Percentiles rank a stretch among this genome's conserved stretches.
phyloP scores from a whole-genome alignment of 1,140 invertebrate species.

The Aphidius gifuensis region DNA sequence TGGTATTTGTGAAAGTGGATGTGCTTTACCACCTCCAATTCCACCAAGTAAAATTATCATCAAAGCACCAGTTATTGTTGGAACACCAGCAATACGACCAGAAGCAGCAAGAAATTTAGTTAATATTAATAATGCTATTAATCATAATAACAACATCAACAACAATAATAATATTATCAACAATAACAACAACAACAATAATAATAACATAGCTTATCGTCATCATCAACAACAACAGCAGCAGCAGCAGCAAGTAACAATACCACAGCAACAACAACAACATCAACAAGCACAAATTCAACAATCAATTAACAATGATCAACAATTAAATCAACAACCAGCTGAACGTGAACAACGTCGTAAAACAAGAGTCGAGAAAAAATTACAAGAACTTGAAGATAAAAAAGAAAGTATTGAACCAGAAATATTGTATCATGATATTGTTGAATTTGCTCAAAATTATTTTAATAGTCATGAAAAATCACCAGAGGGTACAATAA shows the following conservation, averaged over 20 bases:
- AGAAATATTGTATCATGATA: conserved; percentile 68
- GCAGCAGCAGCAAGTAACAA: conserved; percentile 8
- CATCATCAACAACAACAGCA: conserved; percentile 23
- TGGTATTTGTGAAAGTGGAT: conserved; percentile 17
- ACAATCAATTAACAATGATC: conserved; percentile 19
- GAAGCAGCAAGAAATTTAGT: conserved; percentile 33
- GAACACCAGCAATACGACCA: conserved; percentile 36
- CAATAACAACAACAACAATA: conserved; percentile 19
- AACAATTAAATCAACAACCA: conserved; percentile 45
- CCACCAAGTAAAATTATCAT: conserved; percentile 40
- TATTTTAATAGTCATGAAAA: conserved; percentile 89
- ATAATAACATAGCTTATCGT: background rate
- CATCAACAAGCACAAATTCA: conserved; percentile 22
- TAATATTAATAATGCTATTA: conserved; percentile 30
- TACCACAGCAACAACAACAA: conserved; percentile 25
- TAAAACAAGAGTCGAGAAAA: conserved; percentile 80
- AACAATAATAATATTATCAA: conserved; percentile 28
- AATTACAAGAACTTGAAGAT: conserved; percentile 74
- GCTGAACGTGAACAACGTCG: conserved; percentile 70
- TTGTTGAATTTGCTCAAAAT: conserved; percentile 89
- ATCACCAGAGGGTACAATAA: conserved; percentile 81
- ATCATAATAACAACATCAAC: conserved; percentile 29
- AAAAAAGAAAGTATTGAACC: conserved; percentile 57
- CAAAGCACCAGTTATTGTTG: conserved; percentile 29
- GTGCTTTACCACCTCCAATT: conserved; percentile 58